Base-by-base conservation (phyloP, 2,797 vertebrate species). In the Hipposideros larvatus region DNA sequence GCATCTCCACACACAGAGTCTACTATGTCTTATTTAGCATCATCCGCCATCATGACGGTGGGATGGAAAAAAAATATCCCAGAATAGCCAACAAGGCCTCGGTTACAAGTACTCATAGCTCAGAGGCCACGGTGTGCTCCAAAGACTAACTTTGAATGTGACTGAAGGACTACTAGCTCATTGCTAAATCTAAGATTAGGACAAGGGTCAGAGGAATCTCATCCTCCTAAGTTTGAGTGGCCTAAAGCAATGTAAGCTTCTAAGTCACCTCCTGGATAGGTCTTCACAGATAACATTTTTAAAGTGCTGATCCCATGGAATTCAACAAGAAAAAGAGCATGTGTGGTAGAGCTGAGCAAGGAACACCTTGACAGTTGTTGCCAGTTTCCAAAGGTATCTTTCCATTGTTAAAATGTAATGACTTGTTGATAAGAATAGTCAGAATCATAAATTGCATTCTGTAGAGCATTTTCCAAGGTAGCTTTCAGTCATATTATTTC, bases 361-460 rank as follows among this genome's bases (percentile, higher is more conserved):
- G 8, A 31, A 13, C 57, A 21, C n/a, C 53, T 94, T 82, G 80
- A 37, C 87, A 87, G 4, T n/a, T 70, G 22, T 41, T 68, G 61
- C 16, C 18, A 46, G 19, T 70, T 96, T 96, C 48, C 59, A 66
- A 95, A 95, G 51, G 8, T 75, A 4, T 59, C 11, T 88, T 53
- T 96, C 77, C 41, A 86, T 77, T 85, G 65, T 82, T 80, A 57
- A 85, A 24, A n/a, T 87, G 85, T 70, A 53, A 82, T 55, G 87
- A n/a, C 21, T 85, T 22, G 68, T 28, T 65, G 55, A 63, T 92
- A 94, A 46, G 66, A 82, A 41, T 31, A 90, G 70, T 65, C 0
- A 87, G 71, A 74, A 87, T 79, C 15, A 83, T 53, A 84, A 59
- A 15, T 55, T 95, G 43, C 37, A 71, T 48, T 48, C 48, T 68